These are phyloP conservation scores for Mesaphorura yosii DNA, from an alignment of 1,140 invertebrate genomes.

Conservation along the genomic window DNA sequence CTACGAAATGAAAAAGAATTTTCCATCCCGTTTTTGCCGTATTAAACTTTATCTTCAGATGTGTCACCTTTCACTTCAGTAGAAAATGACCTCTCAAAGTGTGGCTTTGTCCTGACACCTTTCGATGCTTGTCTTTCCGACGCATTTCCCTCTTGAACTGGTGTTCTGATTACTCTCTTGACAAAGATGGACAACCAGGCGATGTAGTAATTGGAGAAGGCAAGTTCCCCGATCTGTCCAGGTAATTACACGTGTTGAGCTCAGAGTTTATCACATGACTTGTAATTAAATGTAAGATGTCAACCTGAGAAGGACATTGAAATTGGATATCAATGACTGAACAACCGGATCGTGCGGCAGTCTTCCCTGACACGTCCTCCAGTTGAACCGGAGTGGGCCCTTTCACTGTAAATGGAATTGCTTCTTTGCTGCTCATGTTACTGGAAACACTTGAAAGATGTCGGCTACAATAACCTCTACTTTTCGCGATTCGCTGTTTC, in stretches of 20 bases:
- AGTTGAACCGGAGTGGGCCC: constrained; percentile 23
- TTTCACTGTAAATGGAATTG: constrained; percentile 24
- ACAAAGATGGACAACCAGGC: constrained; percentile 34
- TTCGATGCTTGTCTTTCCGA: neutral
- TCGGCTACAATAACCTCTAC: too few species aligned
- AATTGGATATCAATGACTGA: constrained; percentile 23
- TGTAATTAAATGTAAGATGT: too few species aligned
- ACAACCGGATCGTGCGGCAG: constrained; percentile 12
- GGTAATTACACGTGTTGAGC: neutral
- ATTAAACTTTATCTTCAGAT: too few species aligned
- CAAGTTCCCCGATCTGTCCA: constrained; percentile 40
- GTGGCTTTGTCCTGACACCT: constrained; percentile 6
- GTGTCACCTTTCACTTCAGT: constrained; percentile 14
- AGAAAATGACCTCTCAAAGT: constrained; percentile 19
- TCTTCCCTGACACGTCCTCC: too few species aligned
- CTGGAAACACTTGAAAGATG: too few species aligned
- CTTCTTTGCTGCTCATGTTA: constrained; percentile 17
- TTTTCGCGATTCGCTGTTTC: too few species aligned
- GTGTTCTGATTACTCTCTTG: constrained; percentile 9
- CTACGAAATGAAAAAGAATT: too few species aligned
- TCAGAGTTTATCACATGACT: too few species aligned
- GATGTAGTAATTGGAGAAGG: constrained; percentile 43
- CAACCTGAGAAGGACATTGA: constrained; percentile 25
- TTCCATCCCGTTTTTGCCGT: too few species aligned
- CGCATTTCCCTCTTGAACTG: too few species aligned